Evolutionary conservation across 2,888 invertebrate species (phyloP).

Genomic region (Deroplatys truncata): DNA sequence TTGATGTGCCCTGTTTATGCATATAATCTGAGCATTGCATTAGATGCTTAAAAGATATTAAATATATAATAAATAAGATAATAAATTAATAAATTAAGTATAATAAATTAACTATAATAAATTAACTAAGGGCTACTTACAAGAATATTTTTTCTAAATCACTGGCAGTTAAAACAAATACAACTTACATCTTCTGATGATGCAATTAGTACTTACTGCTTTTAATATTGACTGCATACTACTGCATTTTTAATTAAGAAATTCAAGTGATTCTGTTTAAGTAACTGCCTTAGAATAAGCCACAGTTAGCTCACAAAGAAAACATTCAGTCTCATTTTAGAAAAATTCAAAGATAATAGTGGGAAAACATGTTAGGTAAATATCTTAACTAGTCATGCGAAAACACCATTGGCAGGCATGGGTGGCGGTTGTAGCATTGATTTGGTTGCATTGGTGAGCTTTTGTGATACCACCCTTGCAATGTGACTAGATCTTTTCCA

Average conservation of each 20-base stretch:
- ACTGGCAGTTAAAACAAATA: neutral
- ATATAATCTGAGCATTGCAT: no score
- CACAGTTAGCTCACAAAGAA: no score
- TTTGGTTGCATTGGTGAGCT: conserved; percentile 60
- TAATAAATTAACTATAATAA: neutral
- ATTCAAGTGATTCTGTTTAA: no score
- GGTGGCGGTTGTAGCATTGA: conserved; percentile 58
- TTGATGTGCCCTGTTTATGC: no score
- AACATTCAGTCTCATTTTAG: neutral
- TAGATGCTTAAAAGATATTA: neutral
- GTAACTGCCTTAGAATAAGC: no score
- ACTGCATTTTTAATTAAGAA: no score
- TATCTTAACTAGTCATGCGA: neutral
- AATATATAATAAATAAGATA: neutral
- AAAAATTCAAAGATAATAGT: neutral
- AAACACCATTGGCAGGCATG: neutral
- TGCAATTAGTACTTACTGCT: neutral
- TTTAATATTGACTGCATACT: no score
- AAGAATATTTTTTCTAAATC: neutral
- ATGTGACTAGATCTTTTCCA: conserved; percentile 82
- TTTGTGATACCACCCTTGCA: conserved; percentile 77
- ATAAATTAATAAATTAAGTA: neutral
- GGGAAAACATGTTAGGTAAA: neutral
- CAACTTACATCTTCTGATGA: neutral
- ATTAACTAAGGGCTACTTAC: neutral